phyloP scores from a whole-genome alignment of 2,888 invertebrate genomes.

The Pyrrhosoma nymphula region DNA sequence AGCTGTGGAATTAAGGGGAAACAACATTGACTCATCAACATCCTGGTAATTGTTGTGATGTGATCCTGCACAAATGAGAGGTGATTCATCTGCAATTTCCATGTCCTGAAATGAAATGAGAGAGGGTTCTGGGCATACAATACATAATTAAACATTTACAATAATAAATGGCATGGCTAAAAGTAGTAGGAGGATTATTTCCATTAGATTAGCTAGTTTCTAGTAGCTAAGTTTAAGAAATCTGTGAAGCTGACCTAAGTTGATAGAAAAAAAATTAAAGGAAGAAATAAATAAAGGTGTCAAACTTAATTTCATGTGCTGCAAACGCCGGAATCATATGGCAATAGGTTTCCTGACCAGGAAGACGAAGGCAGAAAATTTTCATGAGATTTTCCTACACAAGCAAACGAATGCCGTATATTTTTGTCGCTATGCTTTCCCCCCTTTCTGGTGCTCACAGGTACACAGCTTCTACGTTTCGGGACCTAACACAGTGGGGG shows the following conservation, averaged over 20 bases:
- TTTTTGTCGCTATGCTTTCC: neutral
- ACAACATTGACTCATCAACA: constrained; percentile 16
- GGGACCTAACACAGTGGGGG: neutral
- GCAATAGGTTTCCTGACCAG: neutral
- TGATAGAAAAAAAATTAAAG: too few species aligned
- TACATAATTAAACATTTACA: too few species aligned
- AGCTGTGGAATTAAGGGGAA: neutral
- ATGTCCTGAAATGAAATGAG: neutral
- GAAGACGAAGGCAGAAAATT: neutral
- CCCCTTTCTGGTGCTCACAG: neutral
- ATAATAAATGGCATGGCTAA: too few species aligned
- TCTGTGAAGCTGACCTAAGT: too few species aligned
- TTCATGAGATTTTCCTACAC: neutral
- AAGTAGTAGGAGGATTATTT: too few species aligned
- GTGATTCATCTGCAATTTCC: neutral
- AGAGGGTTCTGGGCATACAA: too few species aligned
- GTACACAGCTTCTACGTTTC: neutral
- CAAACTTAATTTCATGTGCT: neutral
- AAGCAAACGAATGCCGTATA: neutral
- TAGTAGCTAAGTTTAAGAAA: too few species aligned
- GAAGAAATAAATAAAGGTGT: too few species aligned
- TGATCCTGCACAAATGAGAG: neutral
- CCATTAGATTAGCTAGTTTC: too few species aligned
- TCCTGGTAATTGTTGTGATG: neutral
- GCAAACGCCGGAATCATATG: neutral